Evolutionary conservation across 2,113 vertebrate genomes (phyloP), one percentile per base, ranked within the genome.

Genomic region (Axis porcinus): DNA sequence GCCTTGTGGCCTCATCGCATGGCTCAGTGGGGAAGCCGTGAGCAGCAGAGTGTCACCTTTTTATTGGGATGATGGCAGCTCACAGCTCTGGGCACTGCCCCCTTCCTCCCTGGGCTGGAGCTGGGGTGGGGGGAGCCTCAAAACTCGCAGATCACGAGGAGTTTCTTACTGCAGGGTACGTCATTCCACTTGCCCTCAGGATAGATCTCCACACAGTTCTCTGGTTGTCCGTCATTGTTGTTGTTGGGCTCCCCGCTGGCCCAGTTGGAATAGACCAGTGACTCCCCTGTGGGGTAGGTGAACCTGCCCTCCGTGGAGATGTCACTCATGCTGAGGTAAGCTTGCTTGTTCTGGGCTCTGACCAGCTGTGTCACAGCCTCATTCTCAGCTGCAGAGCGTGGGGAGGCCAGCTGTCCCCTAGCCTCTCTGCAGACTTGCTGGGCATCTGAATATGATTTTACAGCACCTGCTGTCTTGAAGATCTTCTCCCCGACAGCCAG

Each of bases 161-260:
- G 95, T 21, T 6, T 55, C 10, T 96, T 82, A 7, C 58, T 36
- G 8, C 98, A 99, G 17, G 0, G 0, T 28, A 21, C 84, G 58
- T 98, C 98, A 0, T 99, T 98, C 98, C 98, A 99, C 33, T 98
- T 96, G 60, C 98, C 98, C 0, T 97, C 97, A 58, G 27, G 13
- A 17, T 40, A 86, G 50, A 98, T 30, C 89, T 98, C 98, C 57
- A 98, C 98, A 45, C 98, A 99, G 88, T 98, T 45, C 57, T 99
- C 98, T 0, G 17, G 8, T 47, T 47, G 47, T 40, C 67, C 2
- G 0, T 60, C 94, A 0, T 57, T 17, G 0, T 86, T 30, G 17
- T 98, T 95, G 81, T 98, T 98, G 62, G 98, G 98, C 43, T 99
- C 98, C 43, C 96, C 95, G 0, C 74, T 50, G 7, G 54, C 86